These are phyloP conservation scores for Lichenostomus cassidix DNA, from an alignment of 2,113 vertebrate species.

Conservation along the genomic window DNA sequence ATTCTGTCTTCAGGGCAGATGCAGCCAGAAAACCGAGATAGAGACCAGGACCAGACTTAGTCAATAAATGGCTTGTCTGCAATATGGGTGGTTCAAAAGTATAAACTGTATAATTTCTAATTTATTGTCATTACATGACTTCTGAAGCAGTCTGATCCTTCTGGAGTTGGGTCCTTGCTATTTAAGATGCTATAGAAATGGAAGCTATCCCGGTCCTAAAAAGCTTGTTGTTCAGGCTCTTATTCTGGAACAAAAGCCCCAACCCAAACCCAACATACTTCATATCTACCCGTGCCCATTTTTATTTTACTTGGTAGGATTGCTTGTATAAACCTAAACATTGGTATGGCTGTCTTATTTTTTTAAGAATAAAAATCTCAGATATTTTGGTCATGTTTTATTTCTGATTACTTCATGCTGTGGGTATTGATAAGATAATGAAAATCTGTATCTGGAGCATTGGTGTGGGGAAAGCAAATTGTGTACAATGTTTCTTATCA, in stretches of 20 bases:
- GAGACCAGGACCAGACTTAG: background rate
- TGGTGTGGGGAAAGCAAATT: background rate
- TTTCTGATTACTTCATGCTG: conserved; percentile 4
- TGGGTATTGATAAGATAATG: conserved; percentile 8
- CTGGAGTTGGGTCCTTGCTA: background rate
- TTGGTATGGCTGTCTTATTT: background rate
- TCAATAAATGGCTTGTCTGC: background rate
- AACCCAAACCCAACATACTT: background rate
- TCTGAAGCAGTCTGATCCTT: background rate
- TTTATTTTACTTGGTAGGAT: background rate
- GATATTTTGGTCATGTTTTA: background rate
- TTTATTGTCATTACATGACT: background rate
- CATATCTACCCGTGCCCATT: background rate
- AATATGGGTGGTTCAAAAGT: background rate
- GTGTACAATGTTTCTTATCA: background rate
- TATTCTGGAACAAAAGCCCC: background rate
- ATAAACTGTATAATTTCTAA: background rate
- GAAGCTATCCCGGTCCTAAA: background rate
- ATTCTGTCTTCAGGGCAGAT: background rate
- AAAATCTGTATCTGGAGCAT: background rate
- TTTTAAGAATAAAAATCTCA: conserved; percentile 12
- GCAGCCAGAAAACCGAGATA: background rate
- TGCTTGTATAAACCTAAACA: background rate
- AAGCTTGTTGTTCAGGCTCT: background rate
- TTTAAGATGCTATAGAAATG: background rate